A percentile compares a stretch with the other conserved stretches of the same genome.
These are phyloP conservation scores for Triplophysa dalaica DNA, from an alignment of 2,113 vertebrate species.

Conservation along the genomic window DNA sequence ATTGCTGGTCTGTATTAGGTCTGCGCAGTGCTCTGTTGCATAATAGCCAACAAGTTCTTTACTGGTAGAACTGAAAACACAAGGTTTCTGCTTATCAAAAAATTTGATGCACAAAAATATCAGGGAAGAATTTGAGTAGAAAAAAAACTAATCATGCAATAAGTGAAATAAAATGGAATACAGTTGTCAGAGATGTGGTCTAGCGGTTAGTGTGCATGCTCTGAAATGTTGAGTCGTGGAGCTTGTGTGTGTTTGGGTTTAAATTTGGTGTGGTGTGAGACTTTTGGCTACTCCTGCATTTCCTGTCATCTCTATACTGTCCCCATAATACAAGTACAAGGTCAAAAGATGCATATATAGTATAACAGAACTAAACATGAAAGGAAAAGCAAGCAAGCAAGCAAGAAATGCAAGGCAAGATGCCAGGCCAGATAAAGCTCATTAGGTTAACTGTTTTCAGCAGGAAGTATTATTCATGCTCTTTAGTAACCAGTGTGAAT, in stretches of 20 bases:
- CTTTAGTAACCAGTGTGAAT: slow-evolving; percentile 4
- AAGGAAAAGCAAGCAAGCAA: neutral
- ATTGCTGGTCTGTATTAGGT: neutral
- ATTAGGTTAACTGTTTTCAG: slow-evolving; percentile 65
- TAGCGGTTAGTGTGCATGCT: neutral
- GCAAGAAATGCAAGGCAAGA: neutral
- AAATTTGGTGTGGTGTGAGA: neutral
- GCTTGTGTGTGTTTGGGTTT: neutral
- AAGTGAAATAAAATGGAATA: slow-evolving; percentile 2
- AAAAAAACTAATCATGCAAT: neutral
- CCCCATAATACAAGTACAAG: neutral
- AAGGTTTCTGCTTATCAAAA: neutral
- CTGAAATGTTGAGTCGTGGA: neutral
- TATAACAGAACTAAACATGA: neutral
- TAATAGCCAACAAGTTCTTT: neutral
- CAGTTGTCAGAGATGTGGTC: neutral
- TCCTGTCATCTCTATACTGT: neutral
- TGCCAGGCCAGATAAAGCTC: slow-evolving; percentile 34
- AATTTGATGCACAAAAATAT: neutral
- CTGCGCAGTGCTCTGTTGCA: neutral
- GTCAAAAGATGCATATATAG: neutral
- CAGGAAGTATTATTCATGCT: slow-evolving; percentile 50
- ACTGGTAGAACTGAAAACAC: neutral
- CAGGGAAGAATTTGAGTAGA: neutral
- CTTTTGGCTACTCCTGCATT: neutral